Percentiles rank a stretch among this genome's conserved stretches.
phyloP scores from a whole-genome alignment of 2,113 vertebrate genomes.

The Cettia cetti region DNA sequence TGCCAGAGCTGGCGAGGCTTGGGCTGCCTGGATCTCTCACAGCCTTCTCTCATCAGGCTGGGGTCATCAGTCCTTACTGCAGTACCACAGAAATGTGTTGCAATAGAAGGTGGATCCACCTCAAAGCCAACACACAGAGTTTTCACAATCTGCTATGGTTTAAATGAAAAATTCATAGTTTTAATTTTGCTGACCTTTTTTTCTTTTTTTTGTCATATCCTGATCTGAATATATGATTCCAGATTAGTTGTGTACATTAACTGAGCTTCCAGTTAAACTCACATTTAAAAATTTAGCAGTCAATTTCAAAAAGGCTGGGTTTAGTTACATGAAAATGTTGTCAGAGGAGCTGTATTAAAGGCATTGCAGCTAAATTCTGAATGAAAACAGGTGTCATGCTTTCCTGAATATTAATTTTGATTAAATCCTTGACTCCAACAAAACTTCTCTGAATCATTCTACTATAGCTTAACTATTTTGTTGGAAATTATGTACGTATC shows the following conservation, averaged over 20 bases:
- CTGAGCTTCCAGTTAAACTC: neutral
- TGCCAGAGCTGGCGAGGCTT: neutral
- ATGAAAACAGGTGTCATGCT: neutral
- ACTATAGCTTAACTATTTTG: neutral
- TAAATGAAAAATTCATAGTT: neutral
- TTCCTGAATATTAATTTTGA: neutral
- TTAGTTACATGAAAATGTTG: neutral
- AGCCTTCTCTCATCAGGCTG: neutral
- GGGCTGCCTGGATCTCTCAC: neutral
- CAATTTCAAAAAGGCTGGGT: neutral
- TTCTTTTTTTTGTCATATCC: neutral
- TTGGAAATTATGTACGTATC: neutral
- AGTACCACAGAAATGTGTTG: neutral
- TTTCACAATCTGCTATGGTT: neutral
- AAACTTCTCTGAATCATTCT: neutral
- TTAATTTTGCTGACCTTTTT: neutral
- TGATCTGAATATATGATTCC: neutral
- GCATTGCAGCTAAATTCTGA: neutral
- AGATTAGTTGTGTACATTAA: neutral
- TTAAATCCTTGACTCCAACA: neutral
- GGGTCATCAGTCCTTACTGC: neutral
- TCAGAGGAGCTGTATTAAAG: neutral
- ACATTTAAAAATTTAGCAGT: neutral
- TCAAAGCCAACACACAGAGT: neutral
- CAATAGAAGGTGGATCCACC: neutral